Base-by-base conservation (phyloP, 1,140 invertebrate species). In the Samia ricini region DNA sequence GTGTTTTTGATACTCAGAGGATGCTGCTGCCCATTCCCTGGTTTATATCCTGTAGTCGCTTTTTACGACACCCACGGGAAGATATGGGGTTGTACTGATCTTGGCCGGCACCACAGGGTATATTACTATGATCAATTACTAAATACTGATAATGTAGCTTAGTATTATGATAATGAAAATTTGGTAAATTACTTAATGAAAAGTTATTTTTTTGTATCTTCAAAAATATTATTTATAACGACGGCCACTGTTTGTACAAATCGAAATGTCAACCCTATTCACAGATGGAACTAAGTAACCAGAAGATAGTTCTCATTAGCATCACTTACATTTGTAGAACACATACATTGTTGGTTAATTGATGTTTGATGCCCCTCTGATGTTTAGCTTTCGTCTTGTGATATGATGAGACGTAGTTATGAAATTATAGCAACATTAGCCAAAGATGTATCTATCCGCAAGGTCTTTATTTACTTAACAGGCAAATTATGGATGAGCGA, bases 281-380 rank as follows among this genome's bases (percentile, higher is more conserved):
- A 15, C 33, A 42, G 33, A 15, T 42, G 33, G 33, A 42, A 15
- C 33, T 15, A 42, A 42, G 33, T 42, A 42, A 42, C 33, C 33
- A 42, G 33, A 42, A 42, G 33, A 42, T 29, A 60, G 60, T 56
- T 51, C 48, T 64, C 64, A 73, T 73, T 73, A 73, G 61, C 12
- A 54, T n/a, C 63, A 57, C 55, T 67, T 58, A 62, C 48, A 22
- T 60, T 51, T 52, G 52, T 49, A 52, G 48, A 49, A 57, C 61
- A 59, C 56, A 50, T 56, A 68, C 64, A 69, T 65, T 69, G 60
- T 12, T 58, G 33, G 51, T 33, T 56, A 61, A 61, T 61, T 61
- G 51, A 49, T 59, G 21, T 59, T 59, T 59, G 57, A 59, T 59
- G 42, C 36, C 21, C 23, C 20, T 57, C 52, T 42, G 26, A 57